A percentile compares a stretch with the other conserved stretches of the same genome.
phyloP scores from a whole-genome alignment of 2,797 vertebrate genomes.

The Labroides dimidiatus region DNA sequence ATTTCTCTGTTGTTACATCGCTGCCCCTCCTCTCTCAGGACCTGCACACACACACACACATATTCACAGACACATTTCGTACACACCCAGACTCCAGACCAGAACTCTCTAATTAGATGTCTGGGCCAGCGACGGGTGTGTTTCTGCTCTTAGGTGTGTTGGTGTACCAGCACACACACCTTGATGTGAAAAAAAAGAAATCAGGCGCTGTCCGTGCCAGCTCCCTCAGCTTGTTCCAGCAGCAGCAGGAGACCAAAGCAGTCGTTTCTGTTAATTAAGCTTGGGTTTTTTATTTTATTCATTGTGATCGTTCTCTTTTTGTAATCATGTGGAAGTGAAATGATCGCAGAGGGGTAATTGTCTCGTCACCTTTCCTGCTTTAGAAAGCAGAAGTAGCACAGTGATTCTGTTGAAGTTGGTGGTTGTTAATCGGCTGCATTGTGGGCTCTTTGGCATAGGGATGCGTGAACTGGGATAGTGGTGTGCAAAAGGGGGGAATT shows the following conservation, averaged over 20 bases:
- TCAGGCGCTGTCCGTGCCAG: conserved; percentile 25
- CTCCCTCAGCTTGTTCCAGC: conserved; percentile 13
- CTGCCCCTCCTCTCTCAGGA: conserved; percentile 34
- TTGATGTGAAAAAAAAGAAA: conserved; percentile 46
- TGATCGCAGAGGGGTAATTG: not conserved
- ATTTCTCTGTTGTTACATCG: conserved; percentile 71
- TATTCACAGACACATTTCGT: conserved; percentile 34
- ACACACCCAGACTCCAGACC: conserved; percentile 25
- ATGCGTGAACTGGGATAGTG: no score
- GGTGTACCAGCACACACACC: conserved; percentile 11
- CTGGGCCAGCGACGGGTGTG: conserved; percentile 20
- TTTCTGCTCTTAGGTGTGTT: not conserved
- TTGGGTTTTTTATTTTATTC: conserved; percentile 20
- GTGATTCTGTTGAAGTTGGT: not conserved
- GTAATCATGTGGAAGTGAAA: conserved; percentile 15
- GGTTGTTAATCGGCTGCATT: not conserved
- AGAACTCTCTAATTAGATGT: conserved; percentile 61
- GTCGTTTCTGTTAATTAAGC: conserved; percentile 25
- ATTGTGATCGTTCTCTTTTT: not conserved
- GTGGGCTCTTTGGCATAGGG: not conserved
- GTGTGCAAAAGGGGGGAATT: no score
- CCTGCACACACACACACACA: conserved; percentile 14
- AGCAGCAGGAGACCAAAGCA: conserved; percentile 6
- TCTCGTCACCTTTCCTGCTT: not conserved
- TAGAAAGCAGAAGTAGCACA: not conserved